Evolutionary conservation across 2,797 vertebrate species (phyloP).

Genomic region (Enteromius mattozi): DNA sequence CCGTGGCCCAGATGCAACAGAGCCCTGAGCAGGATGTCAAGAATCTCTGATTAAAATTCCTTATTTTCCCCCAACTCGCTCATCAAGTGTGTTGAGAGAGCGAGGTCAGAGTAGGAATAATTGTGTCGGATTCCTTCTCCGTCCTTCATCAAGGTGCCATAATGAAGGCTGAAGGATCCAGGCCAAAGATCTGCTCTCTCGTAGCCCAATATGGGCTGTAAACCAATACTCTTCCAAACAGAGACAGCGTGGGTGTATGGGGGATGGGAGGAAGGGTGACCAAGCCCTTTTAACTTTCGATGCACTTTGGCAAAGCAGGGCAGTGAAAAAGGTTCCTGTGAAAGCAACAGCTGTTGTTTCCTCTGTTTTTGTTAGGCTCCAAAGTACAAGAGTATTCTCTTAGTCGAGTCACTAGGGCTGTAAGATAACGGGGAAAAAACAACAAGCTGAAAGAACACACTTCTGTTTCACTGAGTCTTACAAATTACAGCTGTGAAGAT

Average conservation of each 20-base stretch:
- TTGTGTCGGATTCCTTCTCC: conserved; percentile 79
- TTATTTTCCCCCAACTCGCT: conserved; percentile 73
- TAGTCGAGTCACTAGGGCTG: conserved; percentile 72
- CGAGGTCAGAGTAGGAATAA: conserved; percentile 71
- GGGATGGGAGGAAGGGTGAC: conserved; percentile 71
- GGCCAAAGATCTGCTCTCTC: conserved; percentile 65
- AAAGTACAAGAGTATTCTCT: conserved; percentile 73
- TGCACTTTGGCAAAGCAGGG: conserved; percentile 67
- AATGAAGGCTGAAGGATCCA: conserved; percentile 76
- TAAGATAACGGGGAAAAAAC: conserved; percentile 44
- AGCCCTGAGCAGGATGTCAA: conserved; percentile 64
- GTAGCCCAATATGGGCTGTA: conserved; percentile 73
- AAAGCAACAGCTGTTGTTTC: conserved; percentile 93
- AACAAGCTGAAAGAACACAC: conserved; percentile 36
- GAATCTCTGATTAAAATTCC: conserved; percentile 79
- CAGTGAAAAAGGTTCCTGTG: conserved; percentile 83
- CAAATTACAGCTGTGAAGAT: neutral
- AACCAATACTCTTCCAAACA: conserved; percentile 78
- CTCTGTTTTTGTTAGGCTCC: conserved; percentile 60
- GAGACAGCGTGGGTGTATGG: conserved; percentile 49
- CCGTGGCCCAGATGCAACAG: conserved; percentile 62
- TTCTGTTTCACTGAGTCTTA: conserved; percentile 37
- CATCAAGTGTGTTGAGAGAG: conserved; percentile 83
- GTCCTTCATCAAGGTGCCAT: conserved; percentile 81
- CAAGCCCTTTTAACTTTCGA: conserved; percentile 71